phyloP scores from a whole-genome alignment of 2,797 vertebrate genomes.

The Picus viridis region DNA sequence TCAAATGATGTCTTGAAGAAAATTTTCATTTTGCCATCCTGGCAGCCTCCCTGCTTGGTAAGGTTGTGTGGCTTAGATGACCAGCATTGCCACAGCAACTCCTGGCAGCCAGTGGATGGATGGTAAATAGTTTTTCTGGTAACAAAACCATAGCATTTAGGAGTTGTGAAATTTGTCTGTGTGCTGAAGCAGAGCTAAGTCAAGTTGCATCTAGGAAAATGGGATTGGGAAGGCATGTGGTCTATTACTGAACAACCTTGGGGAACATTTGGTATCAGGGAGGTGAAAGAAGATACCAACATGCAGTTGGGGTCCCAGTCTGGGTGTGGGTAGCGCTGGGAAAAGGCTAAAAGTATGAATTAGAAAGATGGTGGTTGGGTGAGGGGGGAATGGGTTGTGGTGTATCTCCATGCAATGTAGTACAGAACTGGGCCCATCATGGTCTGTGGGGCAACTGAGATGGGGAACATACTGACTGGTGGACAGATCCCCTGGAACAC shows the following conservation, averaged over 20 bases:
- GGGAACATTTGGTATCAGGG: not conserved
- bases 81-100: not conserved
- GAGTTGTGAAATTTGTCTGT: not conserved
- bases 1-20: not conserved
- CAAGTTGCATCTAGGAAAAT: not conserved
- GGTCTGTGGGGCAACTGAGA: not conserved
- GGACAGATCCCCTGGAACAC: not conserved
- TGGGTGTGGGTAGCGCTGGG: not conserved
- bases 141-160: not conserved
- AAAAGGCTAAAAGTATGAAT: not conserved
- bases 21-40: not conserved
- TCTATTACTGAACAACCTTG: not conserved
- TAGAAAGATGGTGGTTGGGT: not conserved
- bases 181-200: not conserved
- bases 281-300: not conserved
- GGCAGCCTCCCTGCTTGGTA: not conserved
- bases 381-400: not conserved
- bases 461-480: not conserved
- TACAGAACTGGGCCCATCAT: rapidly evolving
- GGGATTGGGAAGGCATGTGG: not conserved
- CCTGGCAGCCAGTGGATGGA: not conserved
- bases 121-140: not conserved
- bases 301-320: too few species aligned
- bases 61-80: not conserved
- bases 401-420: not conserved